These are phyloP conservation scores for Rhabdomys dilectus DNA, from an alignment of 2,113 vertebrate species.

Conservation along the genomic window DNA sequence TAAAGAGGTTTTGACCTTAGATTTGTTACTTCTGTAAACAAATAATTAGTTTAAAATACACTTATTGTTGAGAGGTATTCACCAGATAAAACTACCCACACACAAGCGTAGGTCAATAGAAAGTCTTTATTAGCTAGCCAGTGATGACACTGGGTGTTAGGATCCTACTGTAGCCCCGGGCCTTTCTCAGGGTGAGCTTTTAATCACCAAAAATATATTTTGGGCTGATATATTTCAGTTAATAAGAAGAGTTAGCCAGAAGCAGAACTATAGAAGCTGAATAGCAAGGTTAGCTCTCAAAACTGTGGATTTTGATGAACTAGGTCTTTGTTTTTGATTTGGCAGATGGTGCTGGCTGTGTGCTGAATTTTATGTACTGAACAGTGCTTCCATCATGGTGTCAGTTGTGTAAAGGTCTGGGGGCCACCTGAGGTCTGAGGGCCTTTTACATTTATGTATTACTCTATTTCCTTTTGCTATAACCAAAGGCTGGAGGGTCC, in stretches of 20 bases:
- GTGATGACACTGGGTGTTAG: background rate
- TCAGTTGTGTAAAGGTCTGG: background rate
- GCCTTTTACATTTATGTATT: background rate
- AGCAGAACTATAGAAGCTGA: background rate
- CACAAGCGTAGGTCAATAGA: background rate
- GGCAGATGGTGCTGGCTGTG: background rate
- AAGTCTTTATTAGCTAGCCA: background rate
- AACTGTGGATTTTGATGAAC: background rate
- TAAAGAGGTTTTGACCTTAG: background rate
- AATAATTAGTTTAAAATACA: constrained; percentile 15
- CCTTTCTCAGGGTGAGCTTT: background rate
- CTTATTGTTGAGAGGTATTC: background rate
- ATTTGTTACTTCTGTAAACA: constrained; percentile 40
- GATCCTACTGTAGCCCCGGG: background rate
- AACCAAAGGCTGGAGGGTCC: background rate
- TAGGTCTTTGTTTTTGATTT: background rate
- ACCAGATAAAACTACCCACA: background rate
- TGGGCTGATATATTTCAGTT: background rate
- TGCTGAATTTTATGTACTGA: background rate
- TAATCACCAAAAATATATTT: background rate
- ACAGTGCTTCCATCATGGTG: background rate
- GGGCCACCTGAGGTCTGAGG: background rate
- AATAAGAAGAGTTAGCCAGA: background rate
- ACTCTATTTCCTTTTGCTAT: background rate
- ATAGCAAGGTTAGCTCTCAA: no score